phyloP scores from a whole-genome alignment of 2,797 vertebrate genomes.

The Syngnathus rostellatus region DNA sequence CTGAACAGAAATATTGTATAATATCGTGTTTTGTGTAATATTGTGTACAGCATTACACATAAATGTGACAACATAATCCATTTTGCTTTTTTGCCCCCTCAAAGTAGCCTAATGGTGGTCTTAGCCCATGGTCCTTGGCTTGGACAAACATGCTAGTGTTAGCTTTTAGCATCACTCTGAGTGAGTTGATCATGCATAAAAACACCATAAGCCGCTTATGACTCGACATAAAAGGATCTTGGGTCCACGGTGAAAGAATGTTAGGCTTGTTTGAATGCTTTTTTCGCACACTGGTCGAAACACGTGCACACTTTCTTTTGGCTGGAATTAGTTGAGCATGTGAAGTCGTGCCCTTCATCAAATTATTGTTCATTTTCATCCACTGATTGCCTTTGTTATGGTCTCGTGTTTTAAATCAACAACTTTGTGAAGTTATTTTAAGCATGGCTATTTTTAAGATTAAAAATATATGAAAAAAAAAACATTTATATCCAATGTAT shows the following conservation, averaged over 20 bases:
- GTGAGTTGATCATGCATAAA: constrained; percentile 33
- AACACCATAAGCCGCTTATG: constrained; percentile 57
- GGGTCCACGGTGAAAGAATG: constrained; percentile 50
- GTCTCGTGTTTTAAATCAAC: too few relatives aligned
- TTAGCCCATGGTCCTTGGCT: constrained; percentile 16
- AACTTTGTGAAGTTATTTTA: too few relatives aligned
- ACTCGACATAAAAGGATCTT: constrained; percentile 44
- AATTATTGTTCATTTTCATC: neutral
- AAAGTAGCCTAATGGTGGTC: constrained; percentile 4
- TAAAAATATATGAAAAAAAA: too few relatives aligned
- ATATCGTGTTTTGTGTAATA: neutral
- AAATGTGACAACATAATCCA: neutral
- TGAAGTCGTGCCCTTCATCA: constrained; percentile 13
- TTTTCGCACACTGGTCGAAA: constrained; percentile 57
- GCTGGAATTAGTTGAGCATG: constrained; percentile 10
- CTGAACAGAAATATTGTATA: neutral
- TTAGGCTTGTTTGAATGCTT: constrained; percentile 37
- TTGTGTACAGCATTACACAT: neutral
- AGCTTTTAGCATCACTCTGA: constrained; percentile 19
- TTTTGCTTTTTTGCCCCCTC: neutral
- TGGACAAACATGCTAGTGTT: constrained; percentile 4
- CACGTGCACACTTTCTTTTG: constrained; percentile 13
- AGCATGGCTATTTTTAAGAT: too few relatives aligned
- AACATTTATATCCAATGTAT: neutral
- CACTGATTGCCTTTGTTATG: too few relatives aligned